Conservation (phyloP, 1,140 invertebrate genomes). For the Anastrepha obliqua region DNA sequence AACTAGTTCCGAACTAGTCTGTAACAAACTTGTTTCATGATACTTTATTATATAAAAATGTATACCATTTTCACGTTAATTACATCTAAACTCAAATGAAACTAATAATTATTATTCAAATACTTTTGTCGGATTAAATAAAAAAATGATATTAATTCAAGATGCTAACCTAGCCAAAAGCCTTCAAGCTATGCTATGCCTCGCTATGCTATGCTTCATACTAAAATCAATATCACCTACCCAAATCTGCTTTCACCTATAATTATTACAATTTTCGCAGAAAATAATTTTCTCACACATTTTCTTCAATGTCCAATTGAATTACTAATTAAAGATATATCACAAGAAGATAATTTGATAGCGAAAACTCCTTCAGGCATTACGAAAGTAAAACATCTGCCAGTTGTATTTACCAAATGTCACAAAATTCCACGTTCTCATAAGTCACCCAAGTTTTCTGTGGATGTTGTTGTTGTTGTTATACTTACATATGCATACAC, state of each 20-base stretch:
- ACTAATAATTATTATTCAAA: no score
- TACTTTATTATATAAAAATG: no score
- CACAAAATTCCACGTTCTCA: not conserved
- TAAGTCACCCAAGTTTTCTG: not conserved
- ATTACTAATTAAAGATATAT: not conserved
- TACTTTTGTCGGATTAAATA: no score
- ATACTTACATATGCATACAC: not conserved
- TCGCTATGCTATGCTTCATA: no score
- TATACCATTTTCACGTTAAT: no score
- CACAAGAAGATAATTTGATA: not conserved
- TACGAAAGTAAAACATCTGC: slow-evolving; percentile 17
- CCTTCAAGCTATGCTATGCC: no score
- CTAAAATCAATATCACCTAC: no score
- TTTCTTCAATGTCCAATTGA: not conserved
- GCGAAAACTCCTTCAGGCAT: not conserved
- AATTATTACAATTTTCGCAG: not conserved
- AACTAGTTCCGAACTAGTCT: no score
- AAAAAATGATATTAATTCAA: no score
- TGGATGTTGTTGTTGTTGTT: not conserved
- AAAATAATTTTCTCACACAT: not conserved
- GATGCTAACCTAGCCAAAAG: no score
- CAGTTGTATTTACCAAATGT: not conserved
- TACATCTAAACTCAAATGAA: no score
- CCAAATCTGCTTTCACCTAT: not conserved
- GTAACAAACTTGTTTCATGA: no score